Evolutionary conservation across 1,140 invertebrate species (phyloP).

Genomic region (Periplaneta americana): DNA sequence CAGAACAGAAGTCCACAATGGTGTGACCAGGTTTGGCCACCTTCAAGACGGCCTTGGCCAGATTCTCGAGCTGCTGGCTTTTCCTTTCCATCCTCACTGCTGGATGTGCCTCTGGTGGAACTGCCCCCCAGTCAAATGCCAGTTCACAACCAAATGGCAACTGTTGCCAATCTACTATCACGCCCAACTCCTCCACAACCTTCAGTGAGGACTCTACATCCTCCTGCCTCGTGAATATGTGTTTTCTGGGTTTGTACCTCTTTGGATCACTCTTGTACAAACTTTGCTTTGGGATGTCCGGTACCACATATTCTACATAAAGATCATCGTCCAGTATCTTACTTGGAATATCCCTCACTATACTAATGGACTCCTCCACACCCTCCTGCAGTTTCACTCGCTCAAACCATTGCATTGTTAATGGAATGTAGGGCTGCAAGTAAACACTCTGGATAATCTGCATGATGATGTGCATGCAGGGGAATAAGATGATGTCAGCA

Average conservation of each 20-base stretch:
- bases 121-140: slow-evolving; percentile 51
- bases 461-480: slow-evolving; percentile 61
- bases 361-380: slow-evolving; percentile 11
- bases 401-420: slow-evolving; percentile 60
- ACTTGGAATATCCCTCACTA: slow-evolving; percentile 3
- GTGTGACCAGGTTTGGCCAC: slow-evolving; percentile 47
- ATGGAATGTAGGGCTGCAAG: slow-evolving; percentile 51
- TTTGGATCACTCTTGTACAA: slow-evolving; percentile 75
- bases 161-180: slow-evolving; percentile 16
- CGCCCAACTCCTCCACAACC: slow-evolving; percentile 23
- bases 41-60: slow-evolving; percentile 70
- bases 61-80: slow-evolving; percentile 82
- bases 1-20: slow-evolving; percentile 94
- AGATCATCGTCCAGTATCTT: slow-evolving; percentile 1
- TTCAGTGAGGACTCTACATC: slow-evolving; percentile 62
- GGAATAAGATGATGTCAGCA: slow-evolving; percentile 77
- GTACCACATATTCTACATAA: slow-evolving; percentile 24
- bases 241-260: slow-evolving; percentile 64
- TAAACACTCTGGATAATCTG: slow-evolving; percentile 30
- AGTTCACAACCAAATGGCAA: slow-evolving; percentile 40
- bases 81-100: slow-evolving; percentile 67
- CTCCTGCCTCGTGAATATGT: slow-evolving; percentile 66
- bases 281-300: slow-evolving; percentile 50
- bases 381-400: slow-evolving; percentile 21
- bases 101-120: slow-evolving; percentile 72